Evolutionary conservation across 2,797 vertebrate genomes (phyloP).

Genomic region (Uromys caudimaculatus): DNA sequence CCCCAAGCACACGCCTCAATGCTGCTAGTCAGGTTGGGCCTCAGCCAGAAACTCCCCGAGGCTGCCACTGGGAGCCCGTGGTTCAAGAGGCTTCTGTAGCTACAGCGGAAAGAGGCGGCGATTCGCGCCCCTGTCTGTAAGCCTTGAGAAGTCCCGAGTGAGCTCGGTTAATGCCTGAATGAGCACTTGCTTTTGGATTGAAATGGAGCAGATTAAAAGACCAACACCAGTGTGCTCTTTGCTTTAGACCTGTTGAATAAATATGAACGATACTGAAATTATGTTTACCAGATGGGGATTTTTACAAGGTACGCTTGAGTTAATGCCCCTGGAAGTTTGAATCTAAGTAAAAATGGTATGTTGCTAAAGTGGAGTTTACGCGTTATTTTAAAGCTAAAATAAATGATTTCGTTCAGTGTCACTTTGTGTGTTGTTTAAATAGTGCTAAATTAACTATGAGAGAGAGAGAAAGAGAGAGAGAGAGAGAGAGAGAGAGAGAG

Average conservation of each 20-base stretch:
- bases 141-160: neutral
- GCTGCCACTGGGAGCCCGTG: neutral
- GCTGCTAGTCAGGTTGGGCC: rapidly evolving
- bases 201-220: constrained; percentile 26
- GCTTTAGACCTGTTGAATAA: constrained; percentile 11
- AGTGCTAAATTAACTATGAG: neutral
- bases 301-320: constrained; percentile 7
- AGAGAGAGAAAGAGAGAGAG: neutral
- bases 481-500: neutral
- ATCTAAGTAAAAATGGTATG: constrained; percentile 25
- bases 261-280: constrained; percentile 12
- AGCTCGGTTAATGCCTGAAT: neutral
- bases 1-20: neutral
- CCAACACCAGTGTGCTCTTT: neutral
- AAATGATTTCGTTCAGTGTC: constrained; percentile 28
- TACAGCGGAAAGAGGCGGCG: neutral
- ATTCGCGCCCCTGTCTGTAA: neutral
- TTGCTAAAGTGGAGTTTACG: neutral
- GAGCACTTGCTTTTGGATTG: neutral
- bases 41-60: neutral
- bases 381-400: constrained; percentile 17
- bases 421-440: neutral
- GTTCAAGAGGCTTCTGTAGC: neutral
- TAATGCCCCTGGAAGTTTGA: neutral
- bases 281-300: constrained; percentile 11